A percentile compares a stretch with the other conserved stretches of the same genome.
These are phyloP conservation scores for Laterallus jamaicensis DNA, from an alignment of 2,113 vertebrate genomes.

Conservation along the genomic window DNA sequence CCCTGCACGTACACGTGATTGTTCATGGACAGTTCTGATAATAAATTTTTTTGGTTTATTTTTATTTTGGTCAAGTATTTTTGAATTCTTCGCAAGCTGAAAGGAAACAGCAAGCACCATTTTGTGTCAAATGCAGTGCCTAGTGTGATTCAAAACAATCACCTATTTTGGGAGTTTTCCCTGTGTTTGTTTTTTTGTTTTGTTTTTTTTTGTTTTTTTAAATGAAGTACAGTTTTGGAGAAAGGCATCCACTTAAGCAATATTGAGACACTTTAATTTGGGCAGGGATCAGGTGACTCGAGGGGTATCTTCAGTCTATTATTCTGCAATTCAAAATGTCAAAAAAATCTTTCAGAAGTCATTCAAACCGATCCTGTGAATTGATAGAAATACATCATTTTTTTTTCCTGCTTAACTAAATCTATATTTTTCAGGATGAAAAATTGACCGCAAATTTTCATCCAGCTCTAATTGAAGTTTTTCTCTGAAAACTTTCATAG, in stretches of 20 bases:
- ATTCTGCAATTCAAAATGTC: conserved; percentile 22
- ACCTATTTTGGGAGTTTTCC: background rate
- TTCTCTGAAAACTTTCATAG: background rate
- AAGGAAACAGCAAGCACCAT: background rate
- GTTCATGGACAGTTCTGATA: background rate
- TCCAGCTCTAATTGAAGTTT: background rate
- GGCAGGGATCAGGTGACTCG: conserved; percentile 28
- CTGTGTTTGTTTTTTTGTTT: background rate
- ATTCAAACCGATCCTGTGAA: background rate
- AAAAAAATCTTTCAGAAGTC: conserved; percentile 36
- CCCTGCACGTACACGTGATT: background rate
- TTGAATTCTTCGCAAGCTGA: background rate
- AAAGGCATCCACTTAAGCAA: conserved; percentile 38
- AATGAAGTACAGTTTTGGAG: conserved; percentile 9
- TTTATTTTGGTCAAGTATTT: background rate
- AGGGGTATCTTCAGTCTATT: conserved; percentile 43
- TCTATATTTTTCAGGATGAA: conserved; percentile 26
- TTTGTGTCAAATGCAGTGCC: background rate
- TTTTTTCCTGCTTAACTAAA: conserved; percentile 17
- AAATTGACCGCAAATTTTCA: conserved; percentile 19
- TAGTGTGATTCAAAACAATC: background rate
- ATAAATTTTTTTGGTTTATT: background rate
- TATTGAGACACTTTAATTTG: conserved; percentile 56
- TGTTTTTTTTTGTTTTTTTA: background rate
- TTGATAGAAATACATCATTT: conserved; percentile 26